Evolutionary conservation across 2,888 invertebrate genomes (phyloP).

Genomic region (Heteromurus nitidus): DNA sequence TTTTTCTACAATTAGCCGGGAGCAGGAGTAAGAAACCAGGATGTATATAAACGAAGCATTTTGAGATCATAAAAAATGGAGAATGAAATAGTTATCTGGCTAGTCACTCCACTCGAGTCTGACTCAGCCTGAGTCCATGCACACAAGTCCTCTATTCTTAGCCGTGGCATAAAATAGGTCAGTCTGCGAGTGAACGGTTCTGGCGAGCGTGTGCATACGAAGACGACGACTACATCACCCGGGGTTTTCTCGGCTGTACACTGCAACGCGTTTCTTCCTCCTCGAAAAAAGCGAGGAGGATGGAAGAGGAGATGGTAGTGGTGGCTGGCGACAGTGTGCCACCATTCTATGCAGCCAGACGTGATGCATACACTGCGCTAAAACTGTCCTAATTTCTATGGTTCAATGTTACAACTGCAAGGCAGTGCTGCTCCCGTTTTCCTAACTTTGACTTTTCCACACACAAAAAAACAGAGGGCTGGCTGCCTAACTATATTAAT

Average conservation of each 20-base stretch:
- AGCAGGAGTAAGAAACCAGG: too few species aligned
- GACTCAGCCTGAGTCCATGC: too few species aligned
- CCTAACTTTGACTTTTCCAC: conserved; percentile 7
- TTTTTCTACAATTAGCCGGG: too few species aligned
- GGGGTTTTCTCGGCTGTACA: background rate
- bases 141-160: too few species aligned
- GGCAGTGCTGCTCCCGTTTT: background rate
- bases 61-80: too few species aligned
- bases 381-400: background rate
- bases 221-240: background rate
- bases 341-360: background rate
- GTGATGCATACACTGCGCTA: conserved; percentile 4
- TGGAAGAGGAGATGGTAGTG: background rate
- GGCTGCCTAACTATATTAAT: too few species aligned
- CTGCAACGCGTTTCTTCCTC: background rate
- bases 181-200: too few species aligned
- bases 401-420: background rate
- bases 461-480: too few species aligned
- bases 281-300: background rate
- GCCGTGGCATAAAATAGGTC: too few species aligned
- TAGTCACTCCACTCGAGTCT: too few species aligned
- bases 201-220: background rate
- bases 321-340: background rate
- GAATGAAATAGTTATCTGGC: too few species aligned
- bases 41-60: too few species aligned